Base-by-base conservation (phyloP, 2,888 invertebrate genomes). In the Heliconius ethilla region DNA sequence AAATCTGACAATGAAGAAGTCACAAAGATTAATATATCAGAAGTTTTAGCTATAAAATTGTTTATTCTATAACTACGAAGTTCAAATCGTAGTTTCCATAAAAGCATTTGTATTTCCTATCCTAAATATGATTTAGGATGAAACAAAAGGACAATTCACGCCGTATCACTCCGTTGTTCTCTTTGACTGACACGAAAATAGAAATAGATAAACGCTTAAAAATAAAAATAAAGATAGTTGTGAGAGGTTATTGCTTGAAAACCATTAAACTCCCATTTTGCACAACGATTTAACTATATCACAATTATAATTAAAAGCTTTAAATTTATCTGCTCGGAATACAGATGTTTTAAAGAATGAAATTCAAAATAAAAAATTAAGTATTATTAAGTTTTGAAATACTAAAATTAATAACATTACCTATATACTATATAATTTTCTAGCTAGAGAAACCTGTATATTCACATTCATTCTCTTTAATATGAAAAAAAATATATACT, bases 401-500 rank as follows among this genome's bases (percentile, higher is more conserved):
- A 51, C 18, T 10, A 29, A 37, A 40, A 37, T 37, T 63, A 62
- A 59, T 25, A 62, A 25, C 33, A 62, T 0, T 73, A 33, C 29
- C 29, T 33, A 25, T 25, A 63, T 40, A 22, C 11, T 40, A 40
- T 11, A 40, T 40, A 40, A 27, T 40, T 40, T 27, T 45, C 25
- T 27, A 37, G 40, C 18, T 55, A 70, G 33, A 45, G 55, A 40
- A 79, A 77, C 77, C 70, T 45, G 72, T 72, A 75, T 75, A 25
- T 27, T 69, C 67, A 78, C 62, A 74, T 13, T 73, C 55, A 40
- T 73, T 69, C 40, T 62, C 74, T 76, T 73, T 37, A 66, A 33
- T 27, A 77, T 59, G n/a, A n/a, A 40, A 45, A 75, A 70, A 75
- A 70, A 40, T 67, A 79, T 76, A 51, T 45, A 55, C 40, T 69